phyloP scores from a whole-genome alignment of 2,797 vertebrate genomes.

The Smutsia temminckii region DNA sequence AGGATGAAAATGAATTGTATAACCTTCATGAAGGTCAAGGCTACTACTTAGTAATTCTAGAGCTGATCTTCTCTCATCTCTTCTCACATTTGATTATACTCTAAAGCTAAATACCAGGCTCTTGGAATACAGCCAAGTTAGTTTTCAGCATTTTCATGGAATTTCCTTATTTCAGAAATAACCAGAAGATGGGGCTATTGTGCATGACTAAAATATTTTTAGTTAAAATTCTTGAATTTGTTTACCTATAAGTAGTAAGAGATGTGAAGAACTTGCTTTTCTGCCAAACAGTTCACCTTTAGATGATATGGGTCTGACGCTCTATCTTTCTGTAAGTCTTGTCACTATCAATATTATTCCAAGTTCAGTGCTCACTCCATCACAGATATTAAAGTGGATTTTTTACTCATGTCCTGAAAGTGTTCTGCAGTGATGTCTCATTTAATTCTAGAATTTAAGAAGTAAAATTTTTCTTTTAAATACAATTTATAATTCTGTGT shows the following conservation, averaged over 20 bases:
- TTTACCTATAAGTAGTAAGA: not conserved
- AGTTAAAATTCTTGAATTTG: not conserved
- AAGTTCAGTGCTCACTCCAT: not conserved
- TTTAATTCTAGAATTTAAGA: not conserved
- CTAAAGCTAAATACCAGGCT: not conserved
- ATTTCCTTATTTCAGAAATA: not conserved
- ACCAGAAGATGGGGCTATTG: not conserved
- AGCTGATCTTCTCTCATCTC: not conserved
- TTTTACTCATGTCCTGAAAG: no score
- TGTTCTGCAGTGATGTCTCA: not conserved
- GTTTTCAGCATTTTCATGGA: not conserved
- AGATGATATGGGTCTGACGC: not conserved
- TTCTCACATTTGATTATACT: not conserved
- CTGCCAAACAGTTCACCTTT: not conserved
- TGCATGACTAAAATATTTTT: not conserved
- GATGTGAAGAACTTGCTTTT: not conserved
- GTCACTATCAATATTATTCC: not conserved
- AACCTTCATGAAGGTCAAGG: not conserved
- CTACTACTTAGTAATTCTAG: not conserved
- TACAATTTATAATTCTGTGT: not conserved
- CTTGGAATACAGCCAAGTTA: not conserved
- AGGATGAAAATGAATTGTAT: not conserved
- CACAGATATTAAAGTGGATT: not conserved
- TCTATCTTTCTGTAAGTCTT: not conserved
- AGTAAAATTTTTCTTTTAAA: not conserved